Percentiles rank a stretch among this genome's conserved stretches.
Conservation (phyloP, 2,113 vertebrate species). For the Aviceda subcristata region DNA sequence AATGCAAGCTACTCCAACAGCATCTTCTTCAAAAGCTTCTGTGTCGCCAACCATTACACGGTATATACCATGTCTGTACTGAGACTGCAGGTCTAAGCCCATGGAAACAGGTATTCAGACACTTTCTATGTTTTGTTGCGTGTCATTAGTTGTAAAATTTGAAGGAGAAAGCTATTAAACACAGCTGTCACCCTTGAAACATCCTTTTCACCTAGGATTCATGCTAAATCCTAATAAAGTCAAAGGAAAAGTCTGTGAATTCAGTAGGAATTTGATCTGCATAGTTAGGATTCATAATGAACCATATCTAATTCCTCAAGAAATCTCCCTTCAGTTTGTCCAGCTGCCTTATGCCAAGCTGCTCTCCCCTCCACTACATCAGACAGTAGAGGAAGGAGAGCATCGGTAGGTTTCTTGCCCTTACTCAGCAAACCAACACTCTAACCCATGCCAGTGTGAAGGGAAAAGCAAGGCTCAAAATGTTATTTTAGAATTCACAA, state of each 20-base stretch:
- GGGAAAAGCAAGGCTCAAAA: neutral
- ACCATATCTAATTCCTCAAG: neutral
- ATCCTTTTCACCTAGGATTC: neutral
- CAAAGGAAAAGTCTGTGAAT: neutral
- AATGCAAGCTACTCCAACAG: neutral
- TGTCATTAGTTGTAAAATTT: neutral
- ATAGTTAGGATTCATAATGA: neutral
- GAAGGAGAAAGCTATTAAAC: neutral
- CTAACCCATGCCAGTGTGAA: fast-evolving
- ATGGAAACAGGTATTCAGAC: neutral
- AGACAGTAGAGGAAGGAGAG: neutral
- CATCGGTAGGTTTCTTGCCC: neutral
- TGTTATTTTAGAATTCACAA: neutral
- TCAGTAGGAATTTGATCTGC: neutral
- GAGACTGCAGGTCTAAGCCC: too few species aligned
- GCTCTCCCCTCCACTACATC: neutral
- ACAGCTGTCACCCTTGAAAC: neutral
- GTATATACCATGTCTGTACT: neutral
- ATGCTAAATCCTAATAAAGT: neutral
- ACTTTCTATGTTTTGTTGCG: neutral
- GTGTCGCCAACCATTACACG: neutral
- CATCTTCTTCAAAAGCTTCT: neutral
- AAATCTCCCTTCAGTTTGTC: neutral
- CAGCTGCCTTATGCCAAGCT: neutral
- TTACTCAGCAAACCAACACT: neutral